Evolutionary conservation across 2,113 vertebrate species (phyloP).

Genomic region (Thalassarche chlororhynchos): DNA sequence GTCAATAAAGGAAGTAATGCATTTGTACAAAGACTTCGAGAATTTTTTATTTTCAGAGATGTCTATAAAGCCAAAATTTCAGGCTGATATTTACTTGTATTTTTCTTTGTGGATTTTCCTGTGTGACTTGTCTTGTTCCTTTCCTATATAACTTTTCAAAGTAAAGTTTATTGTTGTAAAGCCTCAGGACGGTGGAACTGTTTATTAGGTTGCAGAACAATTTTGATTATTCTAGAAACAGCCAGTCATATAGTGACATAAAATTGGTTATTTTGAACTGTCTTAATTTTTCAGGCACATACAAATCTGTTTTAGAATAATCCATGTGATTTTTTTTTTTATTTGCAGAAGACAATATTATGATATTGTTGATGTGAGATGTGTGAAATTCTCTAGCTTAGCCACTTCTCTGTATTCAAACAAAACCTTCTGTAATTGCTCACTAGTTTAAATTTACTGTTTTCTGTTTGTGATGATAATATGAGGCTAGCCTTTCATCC

Average conservation of each 20-base stretch:
- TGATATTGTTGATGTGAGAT: background rate
- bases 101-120: background rate
- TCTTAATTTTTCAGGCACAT: background rate
- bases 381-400: background rate
- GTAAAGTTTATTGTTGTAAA: background rate
- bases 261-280: background rate
- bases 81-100: background rate
- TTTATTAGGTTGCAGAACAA: background rate
- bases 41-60: background rate
- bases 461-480: background rate
- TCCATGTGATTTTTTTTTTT: background rate
- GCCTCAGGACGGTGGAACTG: background rate
- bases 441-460: background rate
- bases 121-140: background rate
- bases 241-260: background rate
- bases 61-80: background rate
- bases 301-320: background rate
- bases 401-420: background rate
- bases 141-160: background rate
- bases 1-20: background rate
- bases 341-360: background rate
- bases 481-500: background rate
- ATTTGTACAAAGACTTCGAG: background rate
- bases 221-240: background rate
- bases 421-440: background rate